A percentile compares a stretch with the other conserved stretches of the same genome.
These are phyloP conservation scores for Pomacea maculata DNA, from an alignment of 1,140 invertebrate species.

Conservation along the genomic window DNA sequence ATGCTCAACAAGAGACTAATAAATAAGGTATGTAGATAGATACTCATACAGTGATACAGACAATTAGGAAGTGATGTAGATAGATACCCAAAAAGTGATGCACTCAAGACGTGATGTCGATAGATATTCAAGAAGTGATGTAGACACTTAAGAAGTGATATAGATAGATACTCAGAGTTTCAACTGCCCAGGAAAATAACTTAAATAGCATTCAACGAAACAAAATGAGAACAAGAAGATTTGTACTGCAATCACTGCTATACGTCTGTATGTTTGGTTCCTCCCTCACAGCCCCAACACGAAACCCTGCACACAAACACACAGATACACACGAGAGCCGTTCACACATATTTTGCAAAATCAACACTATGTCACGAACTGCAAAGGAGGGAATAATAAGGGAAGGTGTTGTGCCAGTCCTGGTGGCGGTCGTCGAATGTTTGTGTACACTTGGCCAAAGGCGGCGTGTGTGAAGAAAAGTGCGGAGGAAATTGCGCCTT, in stretches of 20 bases:
- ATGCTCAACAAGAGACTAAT: no score
- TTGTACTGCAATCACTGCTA: neutral
- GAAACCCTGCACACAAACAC: neutral
- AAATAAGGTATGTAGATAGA: neutral
- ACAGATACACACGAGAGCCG: neutral
- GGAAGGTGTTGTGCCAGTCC: no score
- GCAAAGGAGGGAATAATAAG: neutral
- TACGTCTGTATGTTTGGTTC: neutral
- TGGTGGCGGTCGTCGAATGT: no score
- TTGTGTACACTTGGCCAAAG: neutral
- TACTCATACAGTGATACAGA: neutral
- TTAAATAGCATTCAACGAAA: neutral
- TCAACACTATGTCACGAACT: neutral
- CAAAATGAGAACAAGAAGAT: neutral
- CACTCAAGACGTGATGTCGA: no score
- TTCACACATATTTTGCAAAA: neutral
- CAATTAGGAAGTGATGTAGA: conserved; percentile 8
- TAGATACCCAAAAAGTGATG: conserved; percentile 18
- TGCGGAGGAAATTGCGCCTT: no score
- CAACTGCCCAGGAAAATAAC: no score
- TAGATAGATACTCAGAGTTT: neutral
- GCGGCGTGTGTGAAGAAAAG: neutral
- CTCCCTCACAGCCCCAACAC: neutral
- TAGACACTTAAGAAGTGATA: neutral
- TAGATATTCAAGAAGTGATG: no score